A percentile compares a stretch with the other conserved stretches of the same genome.
phyloP scores from a whole-genome alignment of 2,797 vertebrate species.

The Calcarius lapponicus region DNA sequence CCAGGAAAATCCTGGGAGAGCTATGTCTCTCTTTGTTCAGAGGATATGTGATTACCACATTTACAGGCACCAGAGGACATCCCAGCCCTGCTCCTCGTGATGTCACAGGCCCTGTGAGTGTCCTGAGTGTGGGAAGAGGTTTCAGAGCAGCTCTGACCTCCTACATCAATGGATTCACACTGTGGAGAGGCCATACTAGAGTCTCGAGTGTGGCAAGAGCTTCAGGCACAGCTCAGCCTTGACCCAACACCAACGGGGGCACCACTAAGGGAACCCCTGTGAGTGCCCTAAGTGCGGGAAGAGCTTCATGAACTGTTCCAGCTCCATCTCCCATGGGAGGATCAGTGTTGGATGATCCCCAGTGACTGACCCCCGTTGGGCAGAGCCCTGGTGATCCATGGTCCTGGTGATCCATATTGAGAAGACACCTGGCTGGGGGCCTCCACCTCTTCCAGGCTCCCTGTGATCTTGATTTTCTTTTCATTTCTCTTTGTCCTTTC shows the following conservation, averaged over 20 bases:
- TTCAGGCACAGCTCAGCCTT: neutral
- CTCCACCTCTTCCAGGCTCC: neutral
- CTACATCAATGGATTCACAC: neutral
- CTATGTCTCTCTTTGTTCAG: too few relatives aligned
- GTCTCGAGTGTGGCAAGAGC: neutral
- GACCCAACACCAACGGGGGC: neutral
- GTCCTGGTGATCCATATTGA: neutral
- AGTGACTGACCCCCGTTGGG: neutral
- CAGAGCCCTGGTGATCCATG: neutral
- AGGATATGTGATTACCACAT: too few relatives aligned
- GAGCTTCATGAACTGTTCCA: accelerated
- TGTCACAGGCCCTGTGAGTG: neutral
- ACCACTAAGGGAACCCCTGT: neutral
- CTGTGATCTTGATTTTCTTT: neutral
- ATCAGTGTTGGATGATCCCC: accelerated
- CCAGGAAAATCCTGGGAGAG: too few relatives aligned
- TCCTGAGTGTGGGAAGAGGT: neutral
- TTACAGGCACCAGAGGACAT: neutral
- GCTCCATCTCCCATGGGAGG: neutral
- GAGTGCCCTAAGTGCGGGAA: accelerated
- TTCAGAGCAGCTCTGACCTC: neutral
- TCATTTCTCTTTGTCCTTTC: neutral
- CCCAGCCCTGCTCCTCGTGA: neutral
- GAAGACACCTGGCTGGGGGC: neutral
- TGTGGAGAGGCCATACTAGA: neutral